These are phyloP conservation scores for Ormia ochracea DNA, from an alignment of 2,888 invertebrate genomes.

Conservation along the genomic window DNA sequence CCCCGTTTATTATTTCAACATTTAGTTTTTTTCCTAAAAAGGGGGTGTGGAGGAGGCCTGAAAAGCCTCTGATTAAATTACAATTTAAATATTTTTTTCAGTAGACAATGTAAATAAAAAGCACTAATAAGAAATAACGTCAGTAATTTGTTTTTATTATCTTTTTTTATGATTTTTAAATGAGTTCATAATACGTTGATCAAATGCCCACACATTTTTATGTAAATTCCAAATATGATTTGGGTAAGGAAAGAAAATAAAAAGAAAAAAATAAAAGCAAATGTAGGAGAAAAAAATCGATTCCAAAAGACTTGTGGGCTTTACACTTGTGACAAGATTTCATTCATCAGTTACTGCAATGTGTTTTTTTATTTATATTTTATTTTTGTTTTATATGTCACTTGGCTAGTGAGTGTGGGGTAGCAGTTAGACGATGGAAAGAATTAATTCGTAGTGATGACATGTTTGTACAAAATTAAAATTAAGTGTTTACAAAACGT, in stretches of 20 bases:
- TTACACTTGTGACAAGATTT: constrained; percentile 59
- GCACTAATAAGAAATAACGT: constrained; percentile 30
- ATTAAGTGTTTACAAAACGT: too few species aligned
- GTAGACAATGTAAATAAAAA: background rate
- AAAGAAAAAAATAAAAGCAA: background rate
- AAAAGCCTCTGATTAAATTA: background rate
- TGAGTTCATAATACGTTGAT: constrained; percentile 37
- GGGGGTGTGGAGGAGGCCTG: background rate
- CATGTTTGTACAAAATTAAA: background rate
- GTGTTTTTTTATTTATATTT: background rate
- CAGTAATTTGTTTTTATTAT: constrained; percentile 7
- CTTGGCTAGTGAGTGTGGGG: constrained; percentile 23
- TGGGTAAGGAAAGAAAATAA: background rate
- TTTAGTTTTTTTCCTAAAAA: background rate
- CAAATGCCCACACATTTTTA: constrained; percentile 29
- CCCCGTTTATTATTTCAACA: background rate
- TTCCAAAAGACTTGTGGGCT: constrained; percentile 45
- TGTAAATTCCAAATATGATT: constrained; percentile 33
- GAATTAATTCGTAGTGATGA: constrained; percentile 22
- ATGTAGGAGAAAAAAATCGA: constrained; percentile 21
- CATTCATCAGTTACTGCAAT: constrained; percentile 51
- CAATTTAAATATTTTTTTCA: background rate
- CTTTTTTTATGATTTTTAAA: constrained; percentile 22
- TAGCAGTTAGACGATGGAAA: background rate
- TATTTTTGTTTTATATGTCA: constrained; percentile 36